Conservation (phyloP, 2,113 vertebrate species). For the Pseudorhombus dupliciocellatus region DNA sequence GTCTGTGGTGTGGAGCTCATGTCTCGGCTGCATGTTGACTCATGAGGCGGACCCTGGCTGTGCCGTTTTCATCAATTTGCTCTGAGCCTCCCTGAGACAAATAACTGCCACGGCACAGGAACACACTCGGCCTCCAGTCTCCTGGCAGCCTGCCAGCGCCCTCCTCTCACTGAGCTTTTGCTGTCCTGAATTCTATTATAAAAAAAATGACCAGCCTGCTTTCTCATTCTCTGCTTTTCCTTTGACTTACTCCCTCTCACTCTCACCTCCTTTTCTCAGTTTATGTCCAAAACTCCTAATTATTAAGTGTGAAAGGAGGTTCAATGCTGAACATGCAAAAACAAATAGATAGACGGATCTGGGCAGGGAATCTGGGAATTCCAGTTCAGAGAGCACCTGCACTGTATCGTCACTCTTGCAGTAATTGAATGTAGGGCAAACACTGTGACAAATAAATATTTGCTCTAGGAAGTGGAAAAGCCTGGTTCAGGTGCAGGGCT, state of each 20-base stretch:
- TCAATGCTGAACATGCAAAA: neutral
- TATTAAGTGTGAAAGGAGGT: conserved; percentile 1
- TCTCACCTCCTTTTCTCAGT: conserved; percentile 11
- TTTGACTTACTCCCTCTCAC: neutral
- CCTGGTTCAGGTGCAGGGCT: neutral
- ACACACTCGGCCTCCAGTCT: conserved; percentile 51
- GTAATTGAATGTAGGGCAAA: neutral
- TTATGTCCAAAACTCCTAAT: neutral
- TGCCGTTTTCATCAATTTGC: conserved; percentile 75
- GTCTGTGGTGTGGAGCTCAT: conserved; percentile 55
- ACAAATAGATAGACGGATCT: neutral
- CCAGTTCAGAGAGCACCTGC: neutral
- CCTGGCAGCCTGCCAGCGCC: conserved; percentile 65
- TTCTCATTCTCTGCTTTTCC: conserved; percentile 14
- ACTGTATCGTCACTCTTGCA: neutral
- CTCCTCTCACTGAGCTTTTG: conserved; percentile 48
- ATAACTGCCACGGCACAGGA: conserved; percentile 67
- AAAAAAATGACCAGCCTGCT: neutral
- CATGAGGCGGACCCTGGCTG: conserved; percentile 64
- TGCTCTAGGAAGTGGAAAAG: neutral
- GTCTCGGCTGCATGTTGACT: conserved; percentile 66
- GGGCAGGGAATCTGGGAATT: too few relatives aligned
- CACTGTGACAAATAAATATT: neutral
- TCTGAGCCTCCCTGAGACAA: conserved; percentile 72
- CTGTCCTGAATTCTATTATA: conserved; percentile 9